Evolutionary conservation across 2,797 vertebrate genomes (phyloP), one percentile per base, ranked within the genome.

Genomic region (Sebastes elongatus): DNA sequence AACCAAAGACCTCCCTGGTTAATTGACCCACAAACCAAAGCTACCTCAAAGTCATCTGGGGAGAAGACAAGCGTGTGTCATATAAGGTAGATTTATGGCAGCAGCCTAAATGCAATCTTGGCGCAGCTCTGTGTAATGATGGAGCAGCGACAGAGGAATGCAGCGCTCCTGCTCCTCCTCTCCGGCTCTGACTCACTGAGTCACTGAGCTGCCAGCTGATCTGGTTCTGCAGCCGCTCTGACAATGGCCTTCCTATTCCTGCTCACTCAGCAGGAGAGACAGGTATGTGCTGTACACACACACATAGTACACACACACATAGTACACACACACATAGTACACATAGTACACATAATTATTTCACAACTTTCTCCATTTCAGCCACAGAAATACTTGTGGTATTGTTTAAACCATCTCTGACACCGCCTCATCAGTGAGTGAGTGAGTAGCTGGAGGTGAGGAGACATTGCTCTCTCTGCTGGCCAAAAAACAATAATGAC

Each of bases 201-300:
- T 82, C 63, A 73, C 55, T 57, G 49, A 57, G 65, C 38, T 25
- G 60, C 62, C 10, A 70, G 67, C 71, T 69, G 61, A 78, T 72
- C 87, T 78, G 84, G 85, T 90, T 89, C 63, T 81, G 46, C 80
- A 61, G 80, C 77, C 6, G 16, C 74, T 76, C 38, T 73, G 62
- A 90, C 86, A 88, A 86, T 67, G 78, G 56, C 33, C 71, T 77
- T 65, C 67, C 61, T 83, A 42, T 86, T 65, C 59, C 74, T 76
- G 77, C 83, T 82, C 86, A 79, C 74, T 78, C 79, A 84, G 74
- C 80, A 76, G 85, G 90, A 80, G 69, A 38, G 53, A 70, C 86
- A 81, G 80, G 76, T 84, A 81, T 77, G 76, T 52, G 33, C 30
- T 28, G 30, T 4, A 57, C n/a, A 65, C 56, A 8, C 59, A 30